Evolutionary conservation across 2,888 invertebrate genomes (phyloP), one percentile per base, ranked within the genome.

Genomic region (Drosophila borborema): DNA sequence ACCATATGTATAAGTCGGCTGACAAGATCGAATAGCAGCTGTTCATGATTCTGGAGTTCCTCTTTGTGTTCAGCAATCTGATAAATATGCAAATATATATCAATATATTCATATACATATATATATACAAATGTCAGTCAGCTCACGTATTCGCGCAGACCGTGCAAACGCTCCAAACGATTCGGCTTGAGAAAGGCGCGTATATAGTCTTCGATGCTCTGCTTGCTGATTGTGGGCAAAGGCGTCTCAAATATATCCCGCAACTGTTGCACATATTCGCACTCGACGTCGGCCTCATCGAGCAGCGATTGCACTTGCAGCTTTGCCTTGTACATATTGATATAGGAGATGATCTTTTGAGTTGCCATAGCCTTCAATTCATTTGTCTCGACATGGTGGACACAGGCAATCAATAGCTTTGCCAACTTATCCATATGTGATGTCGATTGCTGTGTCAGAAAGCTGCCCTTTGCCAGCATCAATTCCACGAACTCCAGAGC

Each of bases 51-150:
- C 18, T 80, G 82, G 14, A 91, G 53, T n/a, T 81, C 68, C 4
- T 65, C 65, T 74, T 91, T 91, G 46, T 87, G 74, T 18, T 79
- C 80, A 5, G 82, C 81, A 74, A 92, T 82, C 92, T 92, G 36
- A 20, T 18, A 1, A 20, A 23, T 20, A 6, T 10, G 12, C 14
- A 14, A 45, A 3, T 23, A 45, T 14, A 41, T 40, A 28, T n/a
- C 23, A 31, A 28, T 28, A 9, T 20, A 51, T n/a, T 36, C 31
- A 18, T 20, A 18, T 2, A 51, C 10, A 2, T 18, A 9, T n/a
- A 2, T 18, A 9, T n/a, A 14, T n/a, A n/a, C 4, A 36, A 31
- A 38, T 12, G 3, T 4, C 8, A 7, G 12, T 28, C 3, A 7
- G 9, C 81, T 82, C 58, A 90, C 91, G 75, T 84, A 82, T 56